Conservation (phyloP, 2,888 invertebrate genomes). For the Schizotus pectinicornis region DNA sequence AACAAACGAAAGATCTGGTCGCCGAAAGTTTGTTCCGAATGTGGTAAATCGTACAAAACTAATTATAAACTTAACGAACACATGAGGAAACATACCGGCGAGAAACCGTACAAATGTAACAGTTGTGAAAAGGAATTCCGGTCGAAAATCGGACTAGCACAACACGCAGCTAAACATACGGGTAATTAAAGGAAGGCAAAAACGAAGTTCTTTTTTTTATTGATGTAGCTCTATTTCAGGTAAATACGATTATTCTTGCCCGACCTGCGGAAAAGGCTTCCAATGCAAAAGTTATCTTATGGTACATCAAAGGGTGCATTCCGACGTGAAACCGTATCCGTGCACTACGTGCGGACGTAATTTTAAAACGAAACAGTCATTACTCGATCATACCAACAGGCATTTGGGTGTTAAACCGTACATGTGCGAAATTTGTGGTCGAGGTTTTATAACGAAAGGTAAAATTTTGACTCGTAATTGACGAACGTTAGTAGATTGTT, state of each 20-base stretch:
- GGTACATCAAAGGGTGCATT: conserved; percentile 67
- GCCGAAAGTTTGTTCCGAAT: conserved; percentile 63
- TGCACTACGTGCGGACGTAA: conserved; percentile 64
- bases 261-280: conserved; percentile 67
- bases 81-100: conserved; percentile 67
- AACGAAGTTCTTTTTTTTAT: background rate
- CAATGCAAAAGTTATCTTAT: conserved; percentile 67
- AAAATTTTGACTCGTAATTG: conserved; percentile 9
- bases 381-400: conserved; percentile 66
- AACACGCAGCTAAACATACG: conserved; percentile 67
- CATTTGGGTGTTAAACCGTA: conserved; percentile 67
- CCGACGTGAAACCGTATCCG: conserved; percentile 64
- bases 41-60: conserved; percentile 65
- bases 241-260: conserved; percentile 64
- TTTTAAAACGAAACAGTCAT: conserved; percentile 67
- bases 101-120: conserved; percentile 65
- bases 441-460: conserved; percentile 67
- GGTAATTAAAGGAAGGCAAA: conserved; percentile 38
- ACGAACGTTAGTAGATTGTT: background rate
- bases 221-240: conserved; percentile 45
- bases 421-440: conserved; percentile 64
- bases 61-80: conserved; percentile 67
- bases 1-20: conserved; percentile 48
- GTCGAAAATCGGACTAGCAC: conserved; percentile 66
- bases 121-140: conserved; percentile 66